These are phyloP conservation scores for Cyprinella venusta DNA, from an alignment of 2,797 vertebrate genomes.

Conservation along the genomic window DNA sequence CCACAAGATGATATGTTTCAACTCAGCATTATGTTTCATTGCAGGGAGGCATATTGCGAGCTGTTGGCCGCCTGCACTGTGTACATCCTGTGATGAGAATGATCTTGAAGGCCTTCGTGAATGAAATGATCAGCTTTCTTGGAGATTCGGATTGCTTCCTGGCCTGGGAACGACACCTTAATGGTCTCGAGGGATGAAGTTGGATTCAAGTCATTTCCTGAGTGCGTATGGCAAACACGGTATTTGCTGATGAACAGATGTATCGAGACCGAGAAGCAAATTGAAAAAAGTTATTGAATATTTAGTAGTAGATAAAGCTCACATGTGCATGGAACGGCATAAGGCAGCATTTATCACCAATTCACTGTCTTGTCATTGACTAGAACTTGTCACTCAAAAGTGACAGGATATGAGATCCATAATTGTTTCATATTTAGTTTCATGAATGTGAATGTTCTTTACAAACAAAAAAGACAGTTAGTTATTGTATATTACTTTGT, in stretches of 20 bases:
- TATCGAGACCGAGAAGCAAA: conserved; percentile 31
- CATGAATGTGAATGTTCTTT: neutral
- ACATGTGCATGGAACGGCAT: neutral
- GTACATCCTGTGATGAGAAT: conserved; percentile 27
- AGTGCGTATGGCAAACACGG: conserved; percentile 19
- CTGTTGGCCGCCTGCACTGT: neutral
- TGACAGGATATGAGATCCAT: neutral
- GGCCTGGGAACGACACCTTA: conserved; percentile 19
- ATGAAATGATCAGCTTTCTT: conserved; percentile 33
- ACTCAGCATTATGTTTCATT: conserved; percentile 19
- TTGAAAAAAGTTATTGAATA: conserved; percentile 26
- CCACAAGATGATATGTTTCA: conserved; percentile 23
- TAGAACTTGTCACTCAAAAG: neutral
- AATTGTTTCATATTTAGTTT: neutral
- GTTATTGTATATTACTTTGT: neutral
- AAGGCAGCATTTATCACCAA: neutral
- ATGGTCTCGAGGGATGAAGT: conserved; percentile 21
- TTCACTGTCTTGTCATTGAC: neutral
- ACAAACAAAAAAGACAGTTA: neutral
- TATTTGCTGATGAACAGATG: conserved; percentile 25
- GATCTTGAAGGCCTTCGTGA: conserved; percentile 20
- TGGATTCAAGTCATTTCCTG: conserved; percentile 40
- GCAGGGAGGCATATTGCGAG: conserved; percentile 10
- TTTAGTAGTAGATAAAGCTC: conserved; percentile 13
- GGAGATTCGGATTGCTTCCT: conserved; percentile 27